phyloP scores from a whole-genome alignment of 2,113 vertebrate species.

The Nerophis lumbriciformis region DNA sequence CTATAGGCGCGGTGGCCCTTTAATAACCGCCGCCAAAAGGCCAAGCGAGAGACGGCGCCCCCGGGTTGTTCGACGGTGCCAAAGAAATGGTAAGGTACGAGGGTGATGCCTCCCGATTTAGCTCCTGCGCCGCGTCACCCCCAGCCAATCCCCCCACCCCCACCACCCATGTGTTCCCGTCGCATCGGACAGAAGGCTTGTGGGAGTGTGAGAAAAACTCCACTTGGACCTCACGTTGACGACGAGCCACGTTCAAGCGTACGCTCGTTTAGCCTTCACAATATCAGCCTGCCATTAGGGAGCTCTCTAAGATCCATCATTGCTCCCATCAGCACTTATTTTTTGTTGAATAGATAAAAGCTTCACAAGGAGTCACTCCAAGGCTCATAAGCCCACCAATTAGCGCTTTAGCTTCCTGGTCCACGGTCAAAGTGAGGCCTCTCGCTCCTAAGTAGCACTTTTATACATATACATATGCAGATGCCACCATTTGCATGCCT shows the following conservation, averaged over 20 bases:
- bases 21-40: neutral
- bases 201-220: conserved; percentile 63
- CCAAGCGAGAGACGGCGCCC: neutral
- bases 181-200: conserved; percentile 58
- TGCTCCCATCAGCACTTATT: neutral
- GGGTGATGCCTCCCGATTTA: conserved; percentile 26
- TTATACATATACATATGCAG: neutral
- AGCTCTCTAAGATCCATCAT: neutral
- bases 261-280: neutral
- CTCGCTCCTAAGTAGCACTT: too few relatives aligned
- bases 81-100: neutral
- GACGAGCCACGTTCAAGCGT: neutral
- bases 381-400: neutral
- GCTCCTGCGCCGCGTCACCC: conserved; percentile 20
- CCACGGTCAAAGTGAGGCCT: neutral
- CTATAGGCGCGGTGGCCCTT: neutral
- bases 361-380: conserved; percentile 1
- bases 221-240: conserved; percentile 43
- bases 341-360: neutral
- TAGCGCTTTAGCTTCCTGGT: conserved; percentile 2
- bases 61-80: neutral
- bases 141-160: conserved; percentile 11
- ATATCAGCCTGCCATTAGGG: neutral
- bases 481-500: neutral
- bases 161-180: conserved; percentile 15